Conservation (phyloP, 2,888 invertebrate species). For the Heliconius sara region DNA sequence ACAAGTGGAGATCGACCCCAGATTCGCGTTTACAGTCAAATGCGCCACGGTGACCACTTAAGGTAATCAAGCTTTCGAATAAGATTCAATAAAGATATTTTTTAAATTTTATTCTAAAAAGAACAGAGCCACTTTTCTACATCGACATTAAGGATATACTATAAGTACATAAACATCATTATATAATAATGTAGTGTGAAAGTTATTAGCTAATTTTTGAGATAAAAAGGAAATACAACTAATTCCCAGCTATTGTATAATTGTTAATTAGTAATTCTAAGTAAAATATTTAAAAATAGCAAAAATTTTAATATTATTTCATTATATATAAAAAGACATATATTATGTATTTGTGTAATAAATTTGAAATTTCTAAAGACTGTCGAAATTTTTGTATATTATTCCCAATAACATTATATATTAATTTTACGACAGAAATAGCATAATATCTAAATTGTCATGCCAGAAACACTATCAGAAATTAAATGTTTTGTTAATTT, state of each 20-base stretch:
- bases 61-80: neutral
- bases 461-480: too few relatives aligned
- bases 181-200: conserved; percentile 13
- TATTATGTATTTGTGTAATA: neutral
- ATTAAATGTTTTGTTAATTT: too few relatives aligned
- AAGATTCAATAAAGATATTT: neutral
- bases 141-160: neutral
- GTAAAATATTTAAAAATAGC: neutral
- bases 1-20: too few relatives aligned
- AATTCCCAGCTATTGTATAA: conserved; percentile 10
- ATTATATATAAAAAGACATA: neutral
- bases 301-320: neutral
- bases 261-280: conserved; percentile 8
- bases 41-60: neutral
- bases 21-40: neutral
- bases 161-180: neutral
- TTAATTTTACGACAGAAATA: neutral
- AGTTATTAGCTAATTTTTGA: conserved; percentile 16
- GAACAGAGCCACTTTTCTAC: neutral
- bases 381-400: neutral
- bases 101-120: neutral
- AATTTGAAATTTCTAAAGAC: neutral
- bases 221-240: conserved; percentile 1
- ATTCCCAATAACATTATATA: neutral
- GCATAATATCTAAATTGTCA: neutral